Percentiles rank a stretch among this genome's conserved stretches.
These are phyloP conservation scores for Delia radicum DNA, from an alignment of 1,140 invertebrate species.

Conservation along the genomic window DNA sequence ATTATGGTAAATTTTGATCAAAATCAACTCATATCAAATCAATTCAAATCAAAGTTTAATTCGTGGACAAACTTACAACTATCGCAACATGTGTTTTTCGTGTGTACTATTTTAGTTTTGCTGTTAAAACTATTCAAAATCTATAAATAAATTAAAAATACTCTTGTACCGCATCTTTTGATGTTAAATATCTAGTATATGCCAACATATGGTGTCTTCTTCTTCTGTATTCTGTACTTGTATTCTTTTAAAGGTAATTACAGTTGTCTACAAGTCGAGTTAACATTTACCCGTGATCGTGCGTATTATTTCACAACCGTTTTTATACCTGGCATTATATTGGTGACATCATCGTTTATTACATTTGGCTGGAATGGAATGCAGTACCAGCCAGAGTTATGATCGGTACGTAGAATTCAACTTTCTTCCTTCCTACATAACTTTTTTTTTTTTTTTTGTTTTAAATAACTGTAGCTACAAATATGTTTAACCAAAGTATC, in stretches of 20 bases:
- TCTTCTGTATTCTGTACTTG: slow-evolving; percentile 29
- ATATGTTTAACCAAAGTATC: not conserved
- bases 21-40: too few relatives aligned
- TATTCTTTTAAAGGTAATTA: slow-evolving; percentile 75
- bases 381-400: slow-evolving; percentile 90
- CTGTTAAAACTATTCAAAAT: not conserved
- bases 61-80: not conserved
- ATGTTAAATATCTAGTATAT: too few relatives aligned
- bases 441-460: not conserved
- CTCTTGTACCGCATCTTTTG: too few relatives aligned
- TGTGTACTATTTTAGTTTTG: too few relatives aligned
- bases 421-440: not conserved
- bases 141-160: not conserved
- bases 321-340: slow-evolving; percentile 92
- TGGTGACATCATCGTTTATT: slow-evolving; percentile 92
- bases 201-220: slow-evolving; percentile 27
- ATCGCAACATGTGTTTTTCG: too few relatives aligned
- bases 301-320: slow-evolving; percentile 95
- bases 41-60: not conserved
- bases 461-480: not conserved
- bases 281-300: slow-evolving; percentile 89
- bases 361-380: slow-evolving; percentile 92
- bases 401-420: slow-evolving; percentile 70
- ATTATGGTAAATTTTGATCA: too few relatives aligned
- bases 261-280: slow-evolving; percentile 88